These are phyloP conservation scores for Notarius lentiginosus DNA, from an alignment of 2,113 vertebrate species.

Conservation along the genomic window DNA sequence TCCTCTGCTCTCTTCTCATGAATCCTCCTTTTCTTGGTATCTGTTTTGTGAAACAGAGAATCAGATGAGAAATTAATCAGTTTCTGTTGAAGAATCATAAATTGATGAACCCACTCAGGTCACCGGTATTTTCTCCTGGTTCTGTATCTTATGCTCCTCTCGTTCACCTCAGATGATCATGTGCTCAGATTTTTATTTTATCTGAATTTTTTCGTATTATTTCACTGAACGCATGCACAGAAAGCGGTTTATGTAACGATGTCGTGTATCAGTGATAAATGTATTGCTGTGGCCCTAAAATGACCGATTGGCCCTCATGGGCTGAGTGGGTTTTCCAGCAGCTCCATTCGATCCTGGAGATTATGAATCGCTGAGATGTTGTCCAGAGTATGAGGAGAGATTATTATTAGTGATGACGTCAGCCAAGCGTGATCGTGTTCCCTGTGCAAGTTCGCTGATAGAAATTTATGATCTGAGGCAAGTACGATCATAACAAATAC, in stretches of 20 bases:
- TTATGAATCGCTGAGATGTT: not conserved
- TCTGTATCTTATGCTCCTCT: too few relatives aligned
- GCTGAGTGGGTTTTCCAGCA: not conserved
- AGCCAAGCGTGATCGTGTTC: not conserved
- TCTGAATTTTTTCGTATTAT: not conserved
- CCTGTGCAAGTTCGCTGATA: not conserved
- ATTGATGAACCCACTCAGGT: too few relatives aligned
- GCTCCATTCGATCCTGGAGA: not conserved
- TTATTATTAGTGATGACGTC: not conserved
- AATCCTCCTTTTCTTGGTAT: constrained; percentile 87
- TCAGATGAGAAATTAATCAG: not conserved
- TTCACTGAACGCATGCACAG: not conserved
- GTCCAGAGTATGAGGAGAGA: not conserved
- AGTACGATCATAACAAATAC: too few relatives aligned
- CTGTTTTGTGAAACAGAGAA: constrained; percentile 61
- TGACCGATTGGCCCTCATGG: not conserved
- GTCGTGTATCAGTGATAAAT: not conserved
- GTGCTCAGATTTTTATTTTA: not conserved
- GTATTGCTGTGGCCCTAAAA: not conserved
- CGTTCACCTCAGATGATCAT: not conserved
- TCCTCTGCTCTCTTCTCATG: constrained; percentile 62
- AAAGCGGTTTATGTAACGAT: not conserved
- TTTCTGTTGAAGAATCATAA: not conserved
- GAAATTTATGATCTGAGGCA: too few relatives aligned
- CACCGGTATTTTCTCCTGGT: not conserved